phyloP scores from a whole-genome alignment of 2,113 vertebrate species.

The Perognathus longimembris region DNA sequence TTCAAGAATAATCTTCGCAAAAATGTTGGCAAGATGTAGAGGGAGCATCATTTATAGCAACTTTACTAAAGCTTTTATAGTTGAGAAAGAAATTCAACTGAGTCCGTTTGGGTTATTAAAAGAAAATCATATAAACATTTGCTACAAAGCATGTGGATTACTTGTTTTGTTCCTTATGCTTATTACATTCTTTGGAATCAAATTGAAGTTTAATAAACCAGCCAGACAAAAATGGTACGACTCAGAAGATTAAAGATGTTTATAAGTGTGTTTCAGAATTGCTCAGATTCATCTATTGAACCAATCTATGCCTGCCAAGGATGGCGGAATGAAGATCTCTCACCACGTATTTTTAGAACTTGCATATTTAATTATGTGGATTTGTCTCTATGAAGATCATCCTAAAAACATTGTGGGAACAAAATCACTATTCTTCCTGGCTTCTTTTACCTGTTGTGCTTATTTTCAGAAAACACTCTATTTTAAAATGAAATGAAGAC shows the following conservation, averaged over 20 bases:
- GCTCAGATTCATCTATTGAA: not conserved
- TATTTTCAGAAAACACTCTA: conserved; percentile 44
- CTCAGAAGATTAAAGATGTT: not conserved
- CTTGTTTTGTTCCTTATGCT: conserved; percentile 7
- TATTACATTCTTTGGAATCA: conserved; percentile 57
- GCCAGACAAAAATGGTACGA: not conserved
- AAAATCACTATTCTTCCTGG: conserved; percentile 7
- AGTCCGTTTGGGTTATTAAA: conserved; percentile 61
- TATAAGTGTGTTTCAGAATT: conserved; percentile 28
- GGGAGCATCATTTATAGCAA: conserved; percentile 23
- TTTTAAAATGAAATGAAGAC: conserved; percentile 58
- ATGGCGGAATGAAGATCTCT: not conserved
- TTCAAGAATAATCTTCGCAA: conserved; percentile 28
- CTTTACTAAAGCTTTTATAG: conserved; percentile 46
- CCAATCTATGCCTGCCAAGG: not conserved
- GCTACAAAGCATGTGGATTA: not conserved
- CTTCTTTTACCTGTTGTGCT: conserved; percentile 32
- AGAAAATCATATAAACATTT: conserved; percentile 45
- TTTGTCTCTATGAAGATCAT: conserved; percentile 15
- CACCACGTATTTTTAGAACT: not conserved
- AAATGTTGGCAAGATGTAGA: conserved; percentile 56
- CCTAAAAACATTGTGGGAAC: conserved; percentile 21
- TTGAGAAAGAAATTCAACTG: conserved; percentile 56
- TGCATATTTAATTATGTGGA: not conserved
- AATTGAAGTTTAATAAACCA: conserved; percentile 44